These are phyloP conservation scores for Pocota personata DNA, from an alignment of 2,888 invertebrate genomes.

Conservation along the genomic window DNA sequence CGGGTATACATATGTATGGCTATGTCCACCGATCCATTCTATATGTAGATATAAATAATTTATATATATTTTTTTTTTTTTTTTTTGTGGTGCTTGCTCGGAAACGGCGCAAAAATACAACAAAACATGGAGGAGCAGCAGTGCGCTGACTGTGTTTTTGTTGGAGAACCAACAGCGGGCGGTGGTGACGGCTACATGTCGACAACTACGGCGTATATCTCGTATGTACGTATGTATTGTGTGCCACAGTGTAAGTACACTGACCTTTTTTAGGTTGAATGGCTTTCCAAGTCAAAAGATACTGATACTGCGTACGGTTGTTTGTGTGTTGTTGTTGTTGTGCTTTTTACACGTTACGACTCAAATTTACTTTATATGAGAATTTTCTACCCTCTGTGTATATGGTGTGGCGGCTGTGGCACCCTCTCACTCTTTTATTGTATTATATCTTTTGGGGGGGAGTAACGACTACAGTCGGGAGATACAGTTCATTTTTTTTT, in stretches of 20 bases:
- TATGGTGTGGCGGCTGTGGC: background rate
- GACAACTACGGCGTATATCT: slow-evolving; percentile 35
- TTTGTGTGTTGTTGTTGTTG: slow-evolving; percentile 8
- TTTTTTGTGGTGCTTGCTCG: slow-evolving; percentile 31
- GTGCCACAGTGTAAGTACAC: slow-evolving; percentile 70
- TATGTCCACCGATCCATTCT: slow-evolving; percentile 8
- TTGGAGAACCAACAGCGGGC: background rate
- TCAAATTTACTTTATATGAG: slow-evolving; percentile 51
- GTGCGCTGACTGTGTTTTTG: background rate
- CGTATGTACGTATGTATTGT: slow-evolving; percentile 31
- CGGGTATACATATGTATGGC: slow-evolving; percentile 1
- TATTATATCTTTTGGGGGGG: background rate
- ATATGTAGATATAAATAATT: slow-evolving; percentile 65
- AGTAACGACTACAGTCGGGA: background rate
- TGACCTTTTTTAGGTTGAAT: slow-evolving; percentile 74
- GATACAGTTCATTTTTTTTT: slow-evolving; percentile 19
- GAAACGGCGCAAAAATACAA: slow-evolving; percentile 32
- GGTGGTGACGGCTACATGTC: slow-evolving; percentile 12
- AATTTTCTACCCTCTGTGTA: slow-evolving; percentile 35
- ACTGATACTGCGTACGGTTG: slow-evolving; percentile 70
- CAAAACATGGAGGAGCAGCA: slow-evolving; percentile 20
- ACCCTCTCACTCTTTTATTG: background rate
- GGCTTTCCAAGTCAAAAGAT: slow-evolving; percentile 64
- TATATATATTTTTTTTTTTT: slow-evolving; percentile 38
- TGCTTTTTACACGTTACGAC: slow-evolving; percentile 58